Evolutionary conservation across 2,797 vertebrate species (phyloP), one percentile per base, ranked within the genome.

Genomic region (Rhadinocentrus ornatus): DNA sequence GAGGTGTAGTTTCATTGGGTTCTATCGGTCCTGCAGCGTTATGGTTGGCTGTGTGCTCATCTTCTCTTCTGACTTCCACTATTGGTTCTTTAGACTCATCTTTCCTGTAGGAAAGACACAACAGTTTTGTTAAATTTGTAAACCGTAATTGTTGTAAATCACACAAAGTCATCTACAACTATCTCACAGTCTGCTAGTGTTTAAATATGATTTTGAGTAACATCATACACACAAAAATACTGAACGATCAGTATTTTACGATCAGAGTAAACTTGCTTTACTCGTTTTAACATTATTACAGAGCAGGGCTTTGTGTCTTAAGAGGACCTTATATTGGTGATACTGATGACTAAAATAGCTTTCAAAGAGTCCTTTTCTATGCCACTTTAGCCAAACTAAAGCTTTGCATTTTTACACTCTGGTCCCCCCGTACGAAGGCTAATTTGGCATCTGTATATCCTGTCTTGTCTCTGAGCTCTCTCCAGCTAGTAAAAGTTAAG

Each of bases 11-110:
- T 94, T 99, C 98, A 2, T 96, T 99, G 68, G 98, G 98, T 71
- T 99, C 98, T 0, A 91, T 95, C 44, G 96, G 96, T 29, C 96
- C 98, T 20, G 96, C 97, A 78, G 96, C 95, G 0, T 99, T 97
- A 0, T 99, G 97, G 91, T 99, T 99, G 60, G 97, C 97, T 46
- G 97, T 97, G 83, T 95, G 92, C 71, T 99, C 97, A 44, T 99
- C 97, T 86, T 99, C 97, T 0, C 95, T 99, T 70, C 96, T 93
- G 76, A 98, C 96, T 83, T 99, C 97, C 70, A 99, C 97, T 20
- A 99, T 99, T 2, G 97, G 97, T 90, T 99, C 97, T 93, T 99
- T 99, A 71, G 98, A 98, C 66, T 99, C 97, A 1, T 98, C 97
- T 89, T 99, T 98, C 87, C 98, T 99, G 95, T 20, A 16, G 62